Conservation (phyloP, 2,797 vertebrate species). For the Helarctos malayanus region DNA sequence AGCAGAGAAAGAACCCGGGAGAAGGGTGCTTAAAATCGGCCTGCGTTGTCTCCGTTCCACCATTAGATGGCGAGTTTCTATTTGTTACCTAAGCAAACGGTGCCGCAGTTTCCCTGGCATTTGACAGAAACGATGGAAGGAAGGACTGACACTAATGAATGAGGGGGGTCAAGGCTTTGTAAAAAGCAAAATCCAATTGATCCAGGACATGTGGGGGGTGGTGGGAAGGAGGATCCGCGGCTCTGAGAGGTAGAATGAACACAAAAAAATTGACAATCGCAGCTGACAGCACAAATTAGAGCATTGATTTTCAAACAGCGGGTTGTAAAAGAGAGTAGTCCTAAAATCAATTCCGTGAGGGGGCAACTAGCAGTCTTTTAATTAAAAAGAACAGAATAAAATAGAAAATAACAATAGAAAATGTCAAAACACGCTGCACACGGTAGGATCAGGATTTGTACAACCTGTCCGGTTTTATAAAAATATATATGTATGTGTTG, state of each 20-base stretch:
- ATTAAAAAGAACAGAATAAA: slow-evolving; percentile 54
- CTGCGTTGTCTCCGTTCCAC: slow-evolving; percentile 18
- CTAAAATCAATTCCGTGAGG: slow-evolving; percentile 37
- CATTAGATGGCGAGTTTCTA: slow-evolving; percentile 60
- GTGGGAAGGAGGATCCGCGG: neutral
- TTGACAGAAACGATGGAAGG: neutral
- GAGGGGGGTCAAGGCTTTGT: neutral
- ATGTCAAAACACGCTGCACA: slow-evolving; percentile 29
- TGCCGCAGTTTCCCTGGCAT: neutral
- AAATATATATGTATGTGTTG: neutral
- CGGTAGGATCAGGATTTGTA: slow-evolving; percentile 29
- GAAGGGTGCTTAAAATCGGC: neutral
- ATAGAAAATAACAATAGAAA: slow-evolving; percentile 27
- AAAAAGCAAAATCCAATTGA: neutral
- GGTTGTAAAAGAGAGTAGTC: neutral
- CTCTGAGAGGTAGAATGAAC: neutral
- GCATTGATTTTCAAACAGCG: slow-evolving; percentile 41
- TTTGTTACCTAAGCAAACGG: slow-evolving; percentile 28
- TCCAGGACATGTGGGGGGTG: neutral
- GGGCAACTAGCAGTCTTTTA: neutral
- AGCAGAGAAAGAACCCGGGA: neutral
- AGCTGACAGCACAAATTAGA: slow-evolving; percentile 54
- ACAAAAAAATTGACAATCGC: neutral
- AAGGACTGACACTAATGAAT: neutral
- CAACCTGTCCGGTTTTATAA: neutral